Evolutionary conservation across 2,797 vertebrate species (phyloP), one percentile per base, ranked within the genome.

Genomic region (Pantherophis alleghaniensis): DNA sequence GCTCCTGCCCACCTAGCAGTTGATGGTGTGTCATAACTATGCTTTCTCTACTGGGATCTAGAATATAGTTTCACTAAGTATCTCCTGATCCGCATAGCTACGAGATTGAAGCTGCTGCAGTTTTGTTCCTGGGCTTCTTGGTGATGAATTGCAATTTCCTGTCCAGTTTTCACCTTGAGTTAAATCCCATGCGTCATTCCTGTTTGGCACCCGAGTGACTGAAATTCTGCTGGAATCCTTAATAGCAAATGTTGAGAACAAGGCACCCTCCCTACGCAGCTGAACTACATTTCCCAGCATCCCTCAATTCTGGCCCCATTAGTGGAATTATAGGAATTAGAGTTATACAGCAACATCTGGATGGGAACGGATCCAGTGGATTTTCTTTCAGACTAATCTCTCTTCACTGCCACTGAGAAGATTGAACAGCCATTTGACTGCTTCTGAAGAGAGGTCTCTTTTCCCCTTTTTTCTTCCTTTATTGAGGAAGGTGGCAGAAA

Each of bases 381-480:
- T 87, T 10, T 83, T 93, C 95, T 92, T 87, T 47, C 88, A 93
- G 89, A 93, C 57, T 18, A 1, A 94, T 89, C 5, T 5, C 66
- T 94, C 90, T 94, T 95, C 94, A 94, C 53, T 91, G 88, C 24
- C 69, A 16, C 59, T 1, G 0, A 92, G 66, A 63, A 86, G 91
- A 93, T 93, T 61, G 88, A 5, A 91, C 91, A 74, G 83, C 60
- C 0, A 57, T 69, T 86, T 0, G 55, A 3, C 91, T 87, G 89
- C 47, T 79, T 69, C 47, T 7, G 32, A 89, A 61, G 22, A 28
- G 60, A 53, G n/a, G 90, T 51, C 53, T 66, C 0, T 6, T 57
- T 22, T 56, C 7, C 4, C 28, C 90, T 53, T 53, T 53, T n/a
- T 14, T 12, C 28, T 14, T 7, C 37, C 24, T 6, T 79, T 42